Evolutionary conservation across 2,113 vertebrate genomes (phyloP).

Genomic region (Origma solitaria): DNA sequence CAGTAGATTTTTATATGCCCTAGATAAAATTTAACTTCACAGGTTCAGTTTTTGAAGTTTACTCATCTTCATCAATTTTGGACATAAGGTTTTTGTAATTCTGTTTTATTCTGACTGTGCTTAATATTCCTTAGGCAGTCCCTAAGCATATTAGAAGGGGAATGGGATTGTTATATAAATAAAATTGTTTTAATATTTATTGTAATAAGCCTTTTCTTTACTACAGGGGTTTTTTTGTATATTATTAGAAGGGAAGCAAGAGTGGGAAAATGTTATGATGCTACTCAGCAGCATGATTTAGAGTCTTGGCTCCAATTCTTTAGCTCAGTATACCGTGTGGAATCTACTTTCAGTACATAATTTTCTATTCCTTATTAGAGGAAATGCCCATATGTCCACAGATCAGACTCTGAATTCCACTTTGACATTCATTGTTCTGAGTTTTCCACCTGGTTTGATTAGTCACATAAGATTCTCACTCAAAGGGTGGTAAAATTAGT

Average conservation of each 20-base stretch:
- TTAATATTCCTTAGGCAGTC: not conserved
- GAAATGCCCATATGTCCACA: rapidly evolving
- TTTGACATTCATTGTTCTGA: not conserved
- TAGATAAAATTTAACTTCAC: not conserved
- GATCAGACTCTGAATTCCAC: not conserved
- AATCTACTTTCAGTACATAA: not conserved
- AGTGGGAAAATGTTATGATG: not conserved
- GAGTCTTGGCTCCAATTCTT: not conserved
- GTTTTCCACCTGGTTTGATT: not conserved
- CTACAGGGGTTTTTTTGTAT: not conserved
- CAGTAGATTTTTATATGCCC: not conserved
- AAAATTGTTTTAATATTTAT: not conserved
- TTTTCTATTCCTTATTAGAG: not conserved
- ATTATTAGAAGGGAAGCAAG: not conserved
- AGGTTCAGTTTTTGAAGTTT: not conserved
- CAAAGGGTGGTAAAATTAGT: not conserved
- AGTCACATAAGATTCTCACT: not conserved
- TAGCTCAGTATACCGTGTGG: not conserved
- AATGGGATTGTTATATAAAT: not conserved
- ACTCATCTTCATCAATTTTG: not conserved
- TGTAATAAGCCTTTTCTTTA: not conserved
- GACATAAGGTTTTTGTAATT: not conserved
- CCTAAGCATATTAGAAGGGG: not conserved
- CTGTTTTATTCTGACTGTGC: not conserved
- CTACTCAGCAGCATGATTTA: not conserved